A percentile compares a stretch with the other conserved stretches of the same genome.
Evolutionary conservation across 2,113 vertebrate species (phyloP).

Genomic region (Hyperoodon ampullatus): DNA sequence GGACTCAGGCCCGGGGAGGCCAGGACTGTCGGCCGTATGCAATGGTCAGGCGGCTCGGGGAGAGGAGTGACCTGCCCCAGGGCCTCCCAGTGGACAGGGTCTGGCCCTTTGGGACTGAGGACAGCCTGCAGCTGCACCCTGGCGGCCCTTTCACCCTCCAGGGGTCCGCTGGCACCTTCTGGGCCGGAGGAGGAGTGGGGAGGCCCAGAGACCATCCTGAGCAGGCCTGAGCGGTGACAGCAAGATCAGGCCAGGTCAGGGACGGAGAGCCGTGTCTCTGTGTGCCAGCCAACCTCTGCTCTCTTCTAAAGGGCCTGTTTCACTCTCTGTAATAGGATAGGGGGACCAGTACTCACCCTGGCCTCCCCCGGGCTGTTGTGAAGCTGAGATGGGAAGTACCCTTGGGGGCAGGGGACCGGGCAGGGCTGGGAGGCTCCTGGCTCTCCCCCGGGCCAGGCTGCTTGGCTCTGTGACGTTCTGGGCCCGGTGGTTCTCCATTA

Average conservation of each 20-base stretch:
- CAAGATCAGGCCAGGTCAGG: background rate
- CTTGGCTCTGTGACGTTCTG: background rate
- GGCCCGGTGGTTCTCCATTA: background rate
- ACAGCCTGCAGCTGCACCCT: background rate
- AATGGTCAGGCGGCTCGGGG: background rate
- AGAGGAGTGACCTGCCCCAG: background rate
- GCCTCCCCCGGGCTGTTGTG: accelerated
- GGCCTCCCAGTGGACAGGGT: background rate
- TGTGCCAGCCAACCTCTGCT: background rate
- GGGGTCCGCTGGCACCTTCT: background rate
- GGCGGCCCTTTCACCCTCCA: background rate
- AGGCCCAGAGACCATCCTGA: background rate
- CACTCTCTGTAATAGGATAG: background rate
- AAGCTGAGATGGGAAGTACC: background rate
- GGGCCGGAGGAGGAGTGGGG: background rate
- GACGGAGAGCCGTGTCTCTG: background rate
- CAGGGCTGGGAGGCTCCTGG: background rate
- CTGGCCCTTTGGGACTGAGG: background rate
- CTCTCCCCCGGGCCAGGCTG: background rate
- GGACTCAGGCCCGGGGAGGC: background rate
- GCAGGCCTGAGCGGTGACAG: background rate
- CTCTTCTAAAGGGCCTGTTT: background rate
- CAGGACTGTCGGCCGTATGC: background rate
- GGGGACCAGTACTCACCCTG: background rate
- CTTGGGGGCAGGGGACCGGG: background rate